Conservation (phyloP, 2,888 invertebrate genomes). For the Sarcophaga subvicina region DNA sequence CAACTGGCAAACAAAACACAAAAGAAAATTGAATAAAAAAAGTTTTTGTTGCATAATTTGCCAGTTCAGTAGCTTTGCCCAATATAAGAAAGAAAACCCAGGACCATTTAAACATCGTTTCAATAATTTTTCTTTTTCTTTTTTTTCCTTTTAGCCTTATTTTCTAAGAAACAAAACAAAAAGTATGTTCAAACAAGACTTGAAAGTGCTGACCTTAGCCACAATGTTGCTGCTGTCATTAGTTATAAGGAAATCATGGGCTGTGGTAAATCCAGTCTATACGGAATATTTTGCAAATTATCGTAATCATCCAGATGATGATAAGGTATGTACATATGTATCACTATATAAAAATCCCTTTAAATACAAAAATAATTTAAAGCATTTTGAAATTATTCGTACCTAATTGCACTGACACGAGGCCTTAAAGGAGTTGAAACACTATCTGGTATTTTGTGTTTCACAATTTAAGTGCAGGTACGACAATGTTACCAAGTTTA, state of each 20-base stretch:
- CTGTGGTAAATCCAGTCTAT: slow-evolving; percentile 70
- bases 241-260: slow-evolving; percentile 52
- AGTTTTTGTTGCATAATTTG: neutral
- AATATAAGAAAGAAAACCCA: slow-evolving; percentile 43
- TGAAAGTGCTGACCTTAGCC: slow-evolving; percentile 13
- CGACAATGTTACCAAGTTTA: no score
- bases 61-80: neutral
- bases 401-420: no score
- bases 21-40: slow-evolving; percentile 17
- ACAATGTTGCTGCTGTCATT: slow-evolving; percentile 52
- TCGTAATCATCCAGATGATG: slow-evolving; percentile 77
- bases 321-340: slow-evolving; percentile 73
- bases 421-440: neutral
- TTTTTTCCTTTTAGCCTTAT: slow-evolving; percentile 6
- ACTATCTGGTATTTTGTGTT: no score
- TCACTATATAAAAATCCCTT: neutral
- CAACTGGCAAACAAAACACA: neutral
- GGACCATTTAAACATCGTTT: slow-evolving; percentile 35
- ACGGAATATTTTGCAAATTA: slow-evolving; percentile 78
- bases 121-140: slow-evolving; percentile 49
- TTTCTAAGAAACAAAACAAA: slow-evolving; percentile 71
- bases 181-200: slow-evolving; percentile 72
- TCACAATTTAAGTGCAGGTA: no score
- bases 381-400: no score
- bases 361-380: no score